Evolutionary conservation across 2,113 vertebrate species (phyloP).

Genomic region (Natator depressus): DNA sequence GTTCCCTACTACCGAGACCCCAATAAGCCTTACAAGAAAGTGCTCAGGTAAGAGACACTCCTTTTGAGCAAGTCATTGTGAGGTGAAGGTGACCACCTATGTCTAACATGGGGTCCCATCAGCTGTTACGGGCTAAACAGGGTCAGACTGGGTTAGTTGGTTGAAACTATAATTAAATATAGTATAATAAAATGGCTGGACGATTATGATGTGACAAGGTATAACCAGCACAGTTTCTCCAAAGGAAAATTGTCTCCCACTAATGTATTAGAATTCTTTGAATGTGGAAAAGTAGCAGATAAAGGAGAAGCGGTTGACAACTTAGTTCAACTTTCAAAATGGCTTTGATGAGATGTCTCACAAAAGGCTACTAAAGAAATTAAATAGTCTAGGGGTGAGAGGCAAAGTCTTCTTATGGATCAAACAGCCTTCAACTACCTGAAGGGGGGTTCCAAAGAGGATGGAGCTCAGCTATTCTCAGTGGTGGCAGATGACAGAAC

Average conservation of each 20-base stretch:
- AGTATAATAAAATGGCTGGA: neutral
- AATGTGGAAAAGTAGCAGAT: neutral
- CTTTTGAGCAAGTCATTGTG: rapidly evolving
- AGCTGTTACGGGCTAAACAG: rapidly evolving
- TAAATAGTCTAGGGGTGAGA: neutral
- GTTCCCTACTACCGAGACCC: conserved; percentile 93
- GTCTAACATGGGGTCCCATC: rapidly evolving
- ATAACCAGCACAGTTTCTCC: rapidly evolving
- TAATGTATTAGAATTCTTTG: rapidly evolving
- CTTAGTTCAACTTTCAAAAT: neutral
- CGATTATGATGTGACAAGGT: rapidly evolving
- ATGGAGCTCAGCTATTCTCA: too few relatives aligned
- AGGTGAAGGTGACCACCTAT: rapidly evolving
- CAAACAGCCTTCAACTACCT: too few relatives aligned
- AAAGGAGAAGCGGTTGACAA: neutral
- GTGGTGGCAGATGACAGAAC: too few relatives aligned
- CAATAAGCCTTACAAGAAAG: conserved; percentile 92
- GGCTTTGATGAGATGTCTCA: neutral
- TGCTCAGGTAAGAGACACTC: conserved; percentile 84
- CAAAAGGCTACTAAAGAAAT: neutral
- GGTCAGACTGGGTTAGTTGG: rapidly evolving
- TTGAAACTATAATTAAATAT: rapidly evolving
- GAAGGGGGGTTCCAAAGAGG: too few relatives aligned
- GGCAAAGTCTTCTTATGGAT: neutral
- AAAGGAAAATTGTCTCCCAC: rapidly evolving